These are phyloP conservation scores for Platyscapa corneri DNA, from an alignment of 1,140 invertebrate genomes.

Conservation along the genomic window DNA sequence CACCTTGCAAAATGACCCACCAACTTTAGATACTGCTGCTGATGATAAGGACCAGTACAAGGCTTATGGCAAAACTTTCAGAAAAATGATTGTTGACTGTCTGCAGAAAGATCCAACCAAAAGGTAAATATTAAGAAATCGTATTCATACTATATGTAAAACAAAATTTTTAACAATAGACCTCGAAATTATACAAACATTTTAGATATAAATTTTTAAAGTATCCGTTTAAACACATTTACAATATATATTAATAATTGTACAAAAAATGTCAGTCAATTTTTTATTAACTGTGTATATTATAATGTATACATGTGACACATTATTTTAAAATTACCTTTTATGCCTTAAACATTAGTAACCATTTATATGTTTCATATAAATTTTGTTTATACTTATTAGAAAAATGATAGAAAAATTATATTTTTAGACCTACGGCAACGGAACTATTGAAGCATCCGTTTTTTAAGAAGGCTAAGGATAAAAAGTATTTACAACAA, in stretches of 20 bases:
- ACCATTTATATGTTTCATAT: no score
- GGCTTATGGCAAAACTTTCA: conserved; percentile 96
- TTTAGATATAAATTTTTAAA: no score
- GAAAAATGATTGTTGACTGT: conserved; percentile 96
- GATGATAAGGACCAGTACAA: conserved; percentile 99
- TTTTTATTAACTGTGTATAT: no score
- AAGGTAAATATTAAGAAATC: conserved; percentile 73
- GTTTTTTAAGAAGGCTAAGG: conserved; percentile 99
- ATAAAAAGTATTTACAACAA: conserved; percentile 94
- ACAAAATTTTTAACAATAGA: no score
- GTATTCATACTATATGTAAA: background rate
- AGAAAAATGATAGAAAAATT: background rate
- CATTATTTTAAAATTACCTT: no score
- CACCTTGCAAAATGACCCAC: conserved; percentile 98
- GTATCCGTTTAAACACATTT: no score
- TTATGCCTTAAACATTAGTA: no score
- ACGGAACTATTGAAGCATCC: conserved; percentile 98
- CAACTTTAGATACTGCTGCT: conserved; percentile 94
- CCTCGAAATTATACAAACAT: no score
- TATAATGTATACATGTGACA: no score
- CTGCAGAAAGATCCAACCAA: conserved; percentile 96
- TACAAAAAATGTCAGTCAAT: no score
- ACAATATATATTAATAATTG: no score
- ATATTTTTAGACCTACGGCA: conserved; percentile 84
- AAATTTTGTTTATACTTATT: background rate